These are phyloP conservation scores for Premnoplex brunnescens DNA, from an alignment of 2,797 vertebrate species.

Conservation along the genomic window DNA sequence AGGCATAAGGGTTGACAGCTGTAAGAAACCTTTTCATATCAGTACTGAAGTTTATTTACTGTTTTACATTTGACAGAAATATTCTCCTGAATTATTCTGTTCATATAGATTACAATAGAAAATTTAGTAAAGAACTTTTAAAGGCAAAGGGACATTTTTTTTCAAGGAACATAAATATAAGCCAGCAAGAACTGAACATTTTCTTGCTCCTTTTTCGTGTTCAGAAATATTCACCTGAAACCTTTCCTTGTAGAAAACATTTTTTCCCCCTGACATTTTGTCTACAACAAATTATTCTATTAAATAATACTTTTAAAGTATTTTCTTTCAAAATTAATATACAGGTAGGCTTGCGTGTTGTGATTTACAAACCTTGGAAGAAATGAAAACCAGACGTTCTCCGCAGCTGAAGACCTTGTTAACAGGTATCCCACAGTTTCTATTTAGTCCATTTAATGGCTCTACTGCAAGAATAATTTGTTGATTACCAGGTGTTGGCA, in stretches of 20 bases:
- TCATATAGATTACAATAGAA: neutral
- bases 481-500: slow-evolving; percentile 52
- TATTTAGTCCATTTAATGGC: slow-evolving; percentile 44
- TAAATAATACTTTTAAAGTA: neutral
- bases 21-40: neutral
- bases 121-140: neutral
- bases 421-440: slow-evolving; percentile 38
- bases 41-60: neutral
- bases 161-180: neutral
- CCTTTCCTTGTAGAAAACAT: neutral
- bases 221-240: neutral
- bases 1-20: neutral
- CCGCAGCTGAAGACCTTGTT: slow-evolving; percentile 29
- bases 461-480: slow-evolving; percentile 48
- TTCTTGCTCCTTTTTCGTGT: neutral
- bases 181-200: neutral
- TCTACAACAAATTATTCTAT: neutral
- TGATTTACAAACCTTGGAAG: neutral
- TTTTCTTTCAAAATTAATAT: neutral
- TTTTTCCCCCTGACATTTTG: neutral
- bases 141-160: neutral
- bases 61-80: neutral
- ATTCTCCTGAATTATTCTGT: neutral
- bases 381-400: neutral
- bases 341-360: neutral